phyloP scores from a whole-genome alignment of 2,888 invertebrate genomes.

The Drepanosiphum platanoidis region DNA sequence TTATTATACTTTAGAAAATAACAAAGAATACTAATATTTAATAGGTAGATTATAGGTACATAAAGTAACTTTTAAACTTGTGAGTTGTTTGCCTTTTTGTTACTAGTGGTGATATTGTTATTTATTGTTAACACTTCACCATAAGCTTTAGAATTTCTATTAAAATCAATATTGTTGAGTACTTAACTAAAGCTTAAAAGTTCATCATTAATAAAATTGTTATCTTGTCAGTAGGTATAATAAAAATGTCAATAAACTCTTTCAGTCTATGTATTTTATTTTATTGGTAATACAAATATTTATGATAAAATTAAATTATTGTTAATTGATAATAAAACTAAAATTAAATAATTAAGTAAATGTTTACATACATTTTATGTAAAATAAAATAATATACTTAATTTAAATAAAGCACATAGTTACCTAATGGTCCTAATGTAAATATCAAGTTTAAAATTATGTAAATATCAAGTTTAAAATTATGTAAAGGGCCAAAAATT shows the following conservation, averaged over 20 bases:
- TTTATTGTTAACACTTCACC: slow-evolving; percentile 28
- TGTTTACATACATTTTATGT: neutral
- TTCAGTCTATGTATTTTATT: neutral
- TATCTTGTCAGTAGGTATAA: neutral
- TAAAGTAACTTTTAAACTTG: neutral
- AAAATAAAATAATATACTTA: too few species aligned
- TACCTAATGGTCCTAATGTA: too few species aligned
- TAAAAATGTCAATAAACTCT: slow-evolving; percentile 22
- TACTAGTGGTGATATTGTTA: slow-evolving; percentile 48
- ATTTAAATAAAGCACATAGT: too few species aligned
- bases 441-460: too few species aligned
- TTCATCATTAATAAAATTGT: slow-evolving; percentile 12
- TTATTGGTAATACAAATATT: neutral
- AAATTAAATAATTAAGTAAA: neutral
- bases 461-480: neutral
- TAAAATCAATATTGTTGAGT: slow-evolving; percentile 40
- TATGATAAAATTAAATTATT: neutral
- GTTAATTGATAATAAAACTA: neutral
- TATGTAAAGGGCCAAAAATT: too few species aligned
- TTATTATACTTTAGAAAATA: neutral
- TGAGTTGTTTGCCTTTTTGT: slow-evolving; percentile 45
- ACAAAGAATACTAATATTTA: neutral
- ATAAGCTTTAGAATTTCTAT: slow-evolving; percentile 17
- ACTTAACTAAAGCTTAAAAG: neutral
- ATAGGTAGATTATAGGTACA: neutral